Evolutionary conservation across 37 sponge, comb jelly and placozoan genomes (phyloP), one percentile per base, ranked within the genome.

Genomic region (Halichondria panicea): DNA sequence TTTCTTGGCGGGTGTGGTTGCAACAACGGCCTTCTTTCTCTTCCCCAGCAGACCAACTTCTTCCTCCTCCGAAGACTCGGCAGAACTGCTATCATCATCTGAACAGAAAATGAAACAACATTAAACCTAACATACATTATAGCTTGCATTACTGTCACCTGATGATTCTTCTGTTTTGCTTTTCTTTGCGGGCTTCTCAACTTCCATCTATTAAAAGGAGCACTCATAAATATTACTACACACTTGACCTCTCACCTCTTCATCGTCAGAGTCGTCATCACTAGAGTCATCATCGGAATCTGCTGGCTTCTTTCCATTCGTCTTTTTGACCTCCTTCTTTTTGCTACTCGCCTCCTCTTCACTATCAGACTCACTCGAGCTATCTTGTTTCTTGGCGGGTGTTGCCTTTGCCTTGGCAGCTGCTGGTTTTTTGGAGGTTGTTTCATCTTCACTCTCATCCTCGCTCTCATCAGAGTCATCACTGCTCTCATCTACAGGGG

Each of bases 1-100:
- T 46, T 88, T 88, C 57, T 76, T 78, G 37, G 55, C 53, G 30
- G 81, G 67, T 33, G 88, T 70, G 46, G 38, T 21, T 1, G 24
- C 37, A 21, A 22, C 33, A 12, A 58, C 32, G 18, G 1, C 41
- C 25, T 56, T 56, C 58, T 72, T 72, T 6, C 41, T 54, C 73
- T 72, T 72, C 21, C 31, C 40, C 24, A 76, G 58, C 11, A 72
- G 70, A 52, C 69, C 33, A 28, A 37, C 45, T 67, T 48, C 69
- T 57, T 38, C 73, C 58, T 35, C 73, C 58, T 72, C 9, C 3
- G 55, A 66, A n/a, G 68, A 77, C 28, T 76, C 77, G 9, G 35
- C 7, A 43, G 46, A 43, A 43, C n/a, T 28, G 39, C 39, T 34
- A 35, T 64, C 66, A 37, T 64, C 66, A 64, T 22, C n/a, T 24